Evolutionary conservation across 2,797 vertebrate genomes (phyloP).

Genomic region (Melanotaenia pygmaea): DNA sequence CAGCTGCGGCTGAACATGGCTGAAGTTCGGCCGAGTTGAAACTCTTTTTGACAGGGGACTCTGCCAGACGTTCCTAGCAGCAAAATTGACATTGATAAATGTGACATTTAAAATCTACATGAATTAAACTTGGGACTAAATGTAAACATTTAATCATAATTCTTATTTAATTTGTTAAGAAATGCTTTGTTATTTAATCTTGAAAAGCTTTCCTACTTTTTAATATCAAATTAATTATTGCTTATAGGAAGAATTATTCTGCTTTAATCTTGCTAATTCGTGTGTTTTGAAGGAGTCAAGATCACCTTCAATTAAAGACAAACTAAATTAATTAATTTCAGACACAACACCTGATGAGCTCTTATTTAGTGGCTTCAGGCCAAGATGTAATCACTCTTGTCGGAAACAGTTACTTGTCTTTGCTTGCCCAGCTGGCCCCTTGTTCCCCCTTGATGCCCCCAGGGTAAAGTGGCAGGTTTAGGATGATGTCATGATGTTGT

Average conservation of each 20-base stretch:
- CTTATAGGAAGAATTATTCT: slow-evolving; percentile 5
- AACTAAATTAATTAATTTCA: slow-evolving; percentile 68
- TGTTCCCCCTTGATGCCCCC: slow-evolving; percentile 30
- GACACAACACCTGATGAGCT: slow-evolving; percentile 65
- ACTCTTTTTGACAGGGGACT: too few relatives aligned
- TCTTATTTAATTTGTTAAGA: background rate
- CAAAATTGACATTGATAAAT: too few relatives aligned
- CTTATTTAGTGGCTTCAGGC: slow-evolving; percentile 49
- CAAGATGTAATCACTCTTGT: slow-evolving; percentile 63
- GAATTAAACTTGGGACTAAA: too few relatives aligned
- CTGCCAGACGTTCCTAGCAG: too few relatives aligned
- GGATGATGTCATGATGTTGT: slow-evolving; percentile 38
- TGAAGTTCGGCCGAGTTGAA: too few relatives aligned
- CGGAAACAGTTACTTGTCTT: slow-evolving; percentile 78
- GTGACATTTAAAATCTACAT: too few relatives aligned
- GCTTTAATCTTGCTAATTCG: slow-evolving; percentile 43
- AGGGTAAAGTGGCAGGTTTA: slow-evolving; percentile 68
- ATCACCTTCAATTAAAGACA: slow-evolving; percentile 39
- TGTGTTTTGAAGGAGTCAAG: slow-evolving; percentile 43
- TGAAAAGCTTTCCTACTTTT: slow-evolving; percentile 1
- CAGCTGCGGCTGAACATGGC: too few relatives aligned
- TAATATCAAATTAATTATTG: slow-evolving; percentile 17
- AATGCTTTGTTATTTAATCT: background rate
- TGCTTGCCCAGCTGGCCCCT: slow-evolving; percentile 65
- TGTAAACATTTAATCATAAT: background rate